Evolutionary conservation across 2,797 vertebrate genomes (phyloP), one percentile per base, ranked within the genome.

Genomic region (Ptychadena robeensis): DNA sequence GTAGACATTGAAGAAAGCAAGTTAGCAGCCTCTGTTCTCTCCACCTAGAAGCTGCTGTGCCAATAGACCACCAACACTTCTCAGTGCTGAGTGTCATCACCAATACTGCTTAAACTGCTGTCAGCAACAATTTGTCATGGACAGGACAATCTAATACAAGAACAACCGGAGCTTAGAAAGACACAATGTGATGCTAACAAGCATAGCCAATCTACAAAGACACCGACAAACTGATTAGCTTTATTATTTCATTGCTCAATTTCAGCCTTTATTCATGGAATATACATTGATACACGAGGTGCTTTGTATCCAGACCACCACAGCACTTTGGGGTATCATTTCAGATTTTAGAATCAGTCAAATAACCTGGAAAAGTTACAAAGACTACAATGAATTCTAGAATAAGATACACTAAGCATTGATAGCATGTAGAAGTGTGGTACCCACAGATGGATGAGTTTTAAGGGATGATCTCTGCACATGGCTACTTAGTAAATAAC

Each of bases 41-140:
- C 77, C 85, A 89, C 44, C 44, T 22, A 85, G 89, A 79, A 87
- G 87, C 85, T 85, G 86, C 87, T 89, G 89, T 88, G 91, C 89
- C 91, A 91, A 87, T 0, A 87, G 91, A 91, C 90, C 90, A 90
- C 90, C 90, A 90, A 71, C 87, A 84, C 85, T 68, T 86, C 85
- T 83, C 86, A 80, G 82, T 75, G 85, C 32, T 82, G 86, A 78
- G 76, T 87, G 86, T 90, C 86, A 87, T 86, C 89, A 89, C 86
- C 88, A 89, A 86, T 15, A 9, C 82, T 79, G 82, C 80, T 87
- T 85, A 70, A 85, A 87, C 87, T 81, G 88, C 85, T 27, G 86
- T 88, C 88, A 91, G 82, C 6, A 15, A 86, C 38, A 87, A 61
- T 66, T 76, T 89, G 87, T 88, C 86, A 89, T 85, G 87, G 87